Base-by-base conservation (phyloP, 2,113 vertebrate species). In the Coptodon bakossiorum region DNA sequence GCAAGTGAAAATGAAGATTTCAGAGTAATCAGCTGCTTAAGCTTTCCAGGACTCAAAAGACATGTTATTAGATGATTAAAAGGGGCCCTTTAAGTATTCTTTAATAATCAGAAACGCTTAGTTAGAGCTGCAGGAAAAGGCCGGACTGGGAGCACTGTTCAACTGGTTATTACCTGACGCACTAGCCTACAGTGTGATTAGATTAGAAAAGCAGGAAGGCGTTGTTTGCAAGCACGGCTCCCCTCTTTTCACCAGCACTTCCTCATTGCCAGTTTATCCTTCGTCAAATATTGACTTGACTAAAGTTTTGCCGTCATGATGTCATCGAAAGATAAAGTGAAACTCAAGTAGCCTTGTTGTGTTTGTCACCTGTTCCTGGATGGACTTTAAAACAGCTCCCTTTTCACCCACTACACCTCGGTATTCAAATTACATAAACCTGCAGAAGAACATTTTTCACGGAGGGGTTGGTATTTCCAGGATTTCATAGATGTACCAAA, bases 221-320 rank as follows among this genome's bases (percentile, higher is more conserved):
- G 19, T 66, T n/a, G 53, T 80, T 50, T 48, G 43, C 24, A 53
- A 52, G 10, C 10, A 12, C 4, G 9, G 54, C 22, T 43, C 29
- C 19, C 12, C 29, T 56, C 14, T 48, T 27, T 68, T 76, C 17
- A 50, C 71, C 71, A 59, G 6, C 7, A 73, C 83, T 90, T 91
- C 90, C 81, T 89, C 80, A 38, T 61, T 66, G 71, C 80, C 19
- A 4, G 45, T 83, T 90, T 73, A 85, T 84, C 82, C 57, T 82
- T 88, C 1, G 27, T 29, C 85, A 91, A 91, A 89, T 90, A 91
- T 90, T 90, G 89, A 91, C 91, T 1, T 3, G 29, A 5, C 9
- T 29, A 24, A 36, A 81, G 76, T 36, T 59, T 57, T 29, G 6
- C 27, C 9, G n/a, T 52, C 5, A 1, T n/a, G 2, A 80, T 13